Evolutionary conservation across 2,113 vertebrate genomes (phyloP).

Genomic region (Ursus arctos): DNA sequence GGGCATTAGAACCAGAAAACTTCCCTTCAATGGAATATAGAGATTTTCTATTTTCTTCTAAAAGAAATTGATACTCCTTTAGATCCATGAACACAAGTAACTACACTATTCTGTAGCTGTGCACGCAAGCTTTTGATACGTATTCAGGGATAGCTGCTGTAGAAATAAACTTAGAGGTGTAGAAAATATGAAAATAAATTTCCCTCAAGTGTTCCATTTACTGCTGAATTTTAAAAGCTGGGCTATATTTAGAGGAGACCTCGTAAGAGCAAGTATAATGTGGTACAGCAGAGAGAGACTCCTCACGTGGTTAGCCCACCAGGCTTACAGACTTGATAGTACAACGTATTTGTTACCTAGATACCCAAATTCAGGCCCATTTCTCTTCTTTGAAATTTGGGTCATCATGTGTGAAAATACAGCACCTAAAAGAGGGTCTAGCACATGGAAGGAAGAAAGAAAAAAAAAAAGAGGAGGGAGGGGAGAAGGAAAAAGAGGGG

Average conservation of each 20-base stretch:
- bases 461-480: neutral
- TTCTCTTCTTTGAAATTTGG: neutral
- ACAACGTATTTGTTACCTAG: neutral
- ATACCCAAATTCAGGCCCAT: neutral
- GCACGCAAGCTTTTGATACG: neutral
- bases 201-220: neutral
- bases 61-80: neutral
- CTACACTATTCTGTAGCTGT: neutral
- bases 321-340: neutral
- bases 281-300: neutral
- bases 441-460: neutral
- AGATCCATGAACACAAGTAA: neutral
- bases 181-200: conserved; percentile 33
- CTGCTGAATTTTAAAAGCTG: neutral
- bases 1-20: neutral
- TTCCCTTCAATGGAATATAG: neutral
- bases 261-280: neutral
- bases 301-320: neutral
- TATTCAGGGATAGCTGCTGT: neutral
- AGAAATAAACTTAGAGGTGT: neutral
- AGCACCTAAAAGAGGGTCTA: neutral
- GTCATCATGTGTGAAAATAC: neutral
- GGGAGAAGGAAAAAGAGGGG: neutral
- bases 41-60: neutral
- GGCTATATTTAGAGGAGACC: neutral